Conservation (phyloP, 2,797 vertebrate species). For the Halcyon badia region DNA sequence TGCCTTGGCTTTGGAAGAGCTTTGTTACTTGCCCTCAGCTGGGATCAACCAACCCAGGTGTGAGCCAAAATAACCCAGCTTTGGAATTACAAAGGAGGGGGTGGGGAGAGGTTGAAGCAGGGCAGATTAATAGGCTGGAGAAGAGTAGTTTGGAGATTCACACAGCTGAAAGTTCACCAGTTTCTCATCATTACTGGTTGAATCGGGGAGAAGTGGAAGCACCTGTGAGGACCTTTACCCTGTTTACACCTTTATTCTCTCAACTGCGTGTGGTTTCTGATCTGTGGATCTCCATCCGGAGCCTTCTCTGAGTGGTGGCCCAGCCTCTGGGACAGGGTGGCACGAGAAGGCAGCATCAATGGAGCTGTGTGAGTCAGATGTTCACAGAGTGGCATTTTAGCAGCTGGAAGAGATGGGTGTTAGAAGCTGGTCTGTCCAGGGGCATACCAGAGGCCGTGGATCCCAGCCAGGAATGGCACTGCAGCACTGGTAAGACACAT, state of each 20-base stretch:
- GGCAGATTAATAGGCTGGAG: not conserved
- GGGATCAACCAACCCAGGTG: not conserved
- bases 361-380: not conserved
- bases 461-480: not conserved
- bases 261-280: not conserved
- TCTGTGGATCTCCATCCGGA: not conserved
- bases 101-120: not conserved
- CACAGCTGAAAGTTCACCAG: not conserved
- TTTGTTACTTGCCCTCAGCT: not conserved
- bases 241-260: not conserved
- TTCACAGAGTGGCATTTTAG: too few relatives aligned
- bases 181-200: not conserved
- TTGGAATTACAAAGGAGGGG: not conserved
- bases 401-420: not conserved
- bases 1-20: not conserved
- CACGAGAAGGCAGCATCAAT: rapidly evolving
- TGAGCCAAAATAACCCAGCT: not conserved
- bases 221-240: not conserved
- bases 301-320: not conserved
- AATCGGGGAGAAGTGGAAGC: not conserved
- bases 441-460: not conserved
- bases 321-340: not conserved
- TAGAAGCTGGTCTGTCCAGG: not conserved
- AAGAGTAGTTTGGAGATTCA: not conserved
- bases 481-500: rapidly evolving